Conservation (phyloP, 2,113 vertebrate species). For the Nestor notabilis region DNA sequence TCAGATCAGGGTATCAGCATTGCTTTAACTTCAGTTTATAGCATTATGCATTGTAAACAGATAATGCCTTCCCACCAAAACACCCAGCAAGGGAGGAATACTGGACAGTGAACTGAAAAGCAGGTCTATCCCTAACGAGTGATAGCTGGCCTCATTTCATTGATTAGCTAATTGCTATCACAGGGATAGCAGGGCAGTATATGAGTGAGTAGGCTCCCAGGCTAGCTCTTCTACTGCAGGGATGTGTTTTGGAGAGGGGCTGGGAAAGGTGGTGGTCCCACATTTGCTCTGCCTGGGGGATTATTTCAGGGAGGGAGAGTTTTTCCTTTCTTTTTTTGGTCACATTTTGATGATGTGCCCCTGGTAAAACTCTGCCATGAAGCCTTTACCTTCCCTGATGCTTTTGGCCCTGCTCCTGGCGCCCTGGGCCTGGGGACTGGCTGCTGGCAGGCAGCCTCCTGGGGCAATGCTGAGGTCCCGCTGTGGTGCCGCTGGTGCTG, state of each 20-base stretch:
- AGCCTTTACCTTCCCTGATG: not conserved
- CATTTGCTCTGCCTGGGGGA: rapidly evolving
- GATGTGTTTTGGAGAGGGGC: not conserved
- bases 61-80: not conserved
- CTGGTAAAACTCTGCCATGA: not conserved
- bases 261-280: not conserved
- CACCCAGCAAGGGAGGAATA: not conserved
- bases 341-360: not conserved
- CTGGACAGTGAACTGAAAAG: not conserved
- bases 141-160: not conserved
- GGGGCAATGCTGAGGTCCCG: not conserved
- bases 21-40: not conserved
- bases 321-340: not conserved
- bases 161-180: constrained; percentile 29
- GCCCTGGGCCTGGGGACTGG: not conserved
- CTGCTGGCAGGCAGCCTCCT: not conserved
- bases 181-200: not conserved
- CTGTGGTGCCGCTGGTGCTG: not conserved
- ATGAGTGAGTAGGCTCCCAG: not conserved
- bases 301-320: not conserved
- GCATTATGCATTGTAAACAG: not conserved
- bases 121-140: not conserved
- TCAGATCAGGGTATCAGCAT: not conserved
- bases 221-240: rapidly evolving
- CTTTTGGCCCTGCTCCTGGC: not conserved